Evolutionary conservation across 2,113 vertebrate species (phyloP).

Genomic region (Camelus dromedarius): DNA sequence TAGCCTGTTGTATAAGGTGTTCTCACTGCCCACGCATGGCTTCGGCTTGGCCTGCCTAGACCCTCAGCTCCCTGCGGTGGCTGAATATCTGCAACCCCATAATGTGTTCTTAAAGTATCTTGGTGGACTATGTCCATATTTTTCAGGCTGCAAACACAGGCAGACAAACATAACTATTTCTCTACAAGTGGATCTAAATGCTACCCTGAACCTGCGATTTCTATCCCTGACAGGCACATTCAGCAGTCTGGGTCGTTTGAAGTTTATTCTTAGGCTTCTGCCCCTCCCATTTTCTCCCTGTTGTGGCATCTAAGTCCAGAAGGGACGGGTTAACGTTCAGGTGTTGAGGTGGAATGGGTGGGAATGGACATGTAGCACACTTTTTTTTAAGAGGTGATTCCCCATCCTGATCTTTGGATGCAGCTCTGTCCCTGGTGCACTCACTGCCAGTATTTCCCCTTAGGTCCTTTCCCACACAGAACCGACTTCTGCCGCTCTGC

Average conservation of each 20-base stretch:
- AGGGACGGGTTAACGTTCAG: not conserved
- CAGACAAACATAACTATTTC: not conserved
- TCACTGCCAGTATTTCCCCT: not conserved
- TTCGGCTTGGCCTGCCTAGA: not conserved
- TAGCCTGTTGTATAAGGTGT: not conserved
- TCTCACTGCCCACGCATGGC: not conserved
- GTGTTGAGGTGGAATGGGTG: not conserved
- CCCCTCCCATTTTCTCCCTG: not conserved
- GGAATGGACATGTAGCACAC: not conserved
- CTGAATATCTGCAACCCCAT: not conserved
- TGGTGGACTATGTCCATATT: not conserved
- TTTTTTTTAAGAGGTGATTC: not conserved
- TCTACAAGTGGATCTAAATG: not conserved
- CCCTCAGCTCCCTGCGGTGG: not conserved
- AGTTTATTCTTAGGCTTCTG: not conserved
- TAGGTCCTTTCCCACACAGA: not conserved
- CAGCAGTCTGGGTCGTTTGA: not conserved
- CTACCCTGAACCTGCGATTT: not conserved
- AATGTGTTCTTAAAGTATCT: not conserved
- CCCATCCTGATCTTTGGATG: not conserved
- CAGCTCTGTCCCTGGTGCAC: not conserved
- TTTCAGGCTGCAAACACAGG: not conserved
- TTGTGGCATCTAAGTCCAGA: not conserved
- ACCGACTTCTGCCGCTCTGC: not conserved
- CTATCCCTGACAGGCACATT: not conserved